Conservation (phyloP, 2,888 invertebrate species). For the Oligia latruncula region DNA sequence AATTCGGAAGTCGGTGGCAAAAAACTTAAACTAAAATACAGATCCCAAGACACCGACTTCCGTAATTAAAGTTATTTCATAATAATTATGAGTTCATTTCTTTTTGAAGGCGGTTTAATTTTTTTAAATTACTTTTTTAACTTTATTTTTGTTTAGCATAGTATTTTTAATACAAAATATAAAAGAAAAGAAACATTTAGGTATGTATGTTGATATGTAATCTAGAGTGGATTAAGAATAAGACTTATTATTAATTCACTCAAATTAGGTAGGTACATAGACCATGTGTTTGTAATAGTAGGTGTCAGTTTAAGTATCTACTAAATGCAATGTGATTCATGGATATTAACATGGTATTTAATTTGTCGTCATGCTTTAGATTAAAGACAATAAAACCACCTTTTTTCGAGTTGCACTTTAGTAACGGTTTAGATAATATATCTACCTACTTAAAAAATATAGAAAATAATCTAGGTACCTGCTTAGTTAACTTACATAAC, state of each 20-base stretch:
- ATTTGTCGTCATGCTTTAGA: neutral
- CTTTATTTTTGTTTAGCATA: slow-evolving; percentile 45
- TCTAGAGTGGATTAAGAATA: neutral
- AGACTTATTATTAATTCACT: neutral
- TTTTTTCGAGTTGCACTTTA: neutral
- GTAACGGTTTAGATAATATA: neutral
- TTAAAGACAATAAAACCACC: neutral
- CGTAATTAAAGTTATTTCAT: no score
- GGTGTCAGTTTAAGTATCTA: neutral
- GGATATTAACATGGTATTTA: neutral
- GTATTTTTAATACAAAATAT: slow-evolving; percentile 23
- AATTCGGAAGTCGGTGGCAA: no score
- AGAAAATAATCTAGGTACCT: neutral
- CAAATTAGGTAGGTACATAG: neutral
- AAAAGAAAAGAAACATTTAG: neutral
- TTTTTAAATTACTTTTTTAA: slow-evolving; percentile 9
- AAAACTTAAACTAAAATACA: no score
- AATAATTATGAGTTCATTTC: no score
- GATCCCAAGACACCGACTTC: no score
- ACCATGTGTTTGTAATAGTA: neutral
- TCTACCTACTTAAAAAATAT: neutral
- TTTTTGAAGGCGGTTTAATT: no score
- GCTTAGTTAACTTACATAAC: slow-evolving; percentile 9
- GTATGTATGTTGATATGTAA: neutral
- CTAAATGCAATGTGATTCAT: neutral